phyloP scores from a whole-genome alignment of 37 sponge, comb jelly and placozoan species.

The Axinella damicornis region DNA sequence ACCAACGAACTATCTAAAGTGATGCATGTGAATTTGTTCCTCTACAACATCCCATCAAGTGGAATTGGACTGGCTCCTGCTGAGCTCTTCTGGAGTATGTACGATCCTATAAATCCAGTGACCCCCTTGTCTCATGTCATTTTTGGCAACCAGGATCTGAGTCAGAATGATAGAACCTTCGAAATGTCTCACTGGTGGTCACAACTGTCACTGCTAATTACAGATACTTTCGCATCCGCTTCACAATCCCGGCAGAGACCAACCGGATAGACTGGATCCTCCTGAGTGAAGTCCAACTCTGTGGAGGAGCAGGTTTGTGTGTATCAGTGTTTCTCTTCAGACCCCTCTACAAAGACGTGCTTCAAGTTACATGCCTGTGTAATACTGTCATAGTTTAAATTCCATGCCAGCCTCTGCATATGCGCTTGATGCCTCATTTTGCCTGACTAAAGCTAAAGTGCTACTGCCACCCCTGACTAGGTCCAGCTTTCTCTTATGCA shows the following conservation, averaged over 20 bases:
- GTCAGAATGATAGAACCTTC: slow-evolving; percentile 21
- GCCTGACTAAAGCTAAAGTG: too few relatives aligned
- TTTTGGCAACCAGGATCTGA: slow-evolving; percentile 43
- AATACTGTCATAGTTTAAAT: too few relatives aligned
- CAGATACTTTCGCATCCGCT: background rate
- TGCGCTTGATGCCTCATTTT: too few relatives aligned
- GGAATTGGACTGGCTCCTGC: slow-evolving; percentile 57
- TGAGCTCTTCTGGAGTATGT: background rate
- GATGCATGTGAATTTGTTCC: slow-evolving; percentile 39
- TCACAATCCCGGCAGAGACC: slow-evolving; percentile 10
- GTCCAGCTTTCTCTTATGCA: too few relatives aligned
- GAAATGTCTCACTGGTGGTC: slow-evolving; percentile 39
- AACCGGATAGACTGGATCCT: slow-evolving; percentile 3
- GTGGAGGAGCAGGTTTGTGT: background rate
- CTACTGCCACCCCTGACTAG: too few relatives aligned
- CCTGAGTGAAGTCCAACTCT: slow-evolving; percentile 62
- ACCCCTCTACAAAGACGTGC: too few relatives aligned
- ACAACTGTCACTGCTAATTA: background rate
- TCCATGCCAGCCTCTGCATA: too few relatives aligned
- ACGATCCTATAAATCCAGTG: background rate
- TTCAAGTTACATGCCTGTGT: too few relatives aligned
- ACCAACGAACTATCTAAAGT: background rate
- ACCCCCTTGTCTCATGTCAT: slow-evolving; percentile 16
- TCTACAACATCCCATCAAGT: slow-evolving; percentile 54
- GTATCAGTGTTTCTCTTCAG: too few relatives aligned